Base-by-base conservation (phyloP, 2,888 invertebrate species). In the Drosophila longiperda region DNA sequence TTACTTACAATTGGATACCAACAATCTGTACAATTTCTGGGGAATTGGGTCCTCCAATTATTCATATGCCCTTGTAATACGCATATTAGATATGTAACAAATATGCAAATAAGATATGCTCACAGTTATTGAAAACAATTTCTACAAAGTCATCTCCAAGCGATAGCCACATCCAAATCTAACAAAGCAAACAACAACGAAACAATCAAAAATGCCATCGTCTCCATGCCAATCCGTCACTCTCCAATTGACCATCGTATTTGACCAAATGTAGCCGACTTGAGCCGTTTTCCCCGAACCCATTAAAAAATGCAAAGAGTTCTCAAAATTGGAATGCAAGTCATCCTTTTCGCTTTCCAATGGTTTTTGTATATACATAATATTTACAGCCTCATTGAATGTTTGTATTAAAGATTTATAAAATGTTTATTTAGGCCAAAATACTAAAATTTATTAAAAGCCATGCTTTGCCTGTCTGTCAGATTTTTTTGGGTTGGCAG, bases 201-300 rank as follows among this genome's bases (percentile, higher is more conserved):
- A 29, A 34, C 34, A 63, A 78, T 60, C 57, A 61, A 50, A 53
- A 58, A 29, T 55, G 48, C 17, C 58, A 71, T 67, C 63, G 65
- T 66, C 66, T 80, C 49, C 34, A 85, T 83, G 78, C 78, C 85
- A 83, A 85, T 83, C 78, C 85, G 65, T 17, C 45, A 33, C 50
- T 67, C 69, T 61, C 67, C 68, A 79, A 79, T 76, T 80, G 85
- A 73, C 65, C 70, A 58, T 67, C 55, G 60, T 66, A n/a, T 55
- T 50, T 55, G 32, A 59, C 34, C 29, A 29, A 29, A 29, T 40
- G 50, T 34, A 57, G 36, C 36, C 48, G 60, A 63, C 34, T 59
- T 54, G 60, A 38, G 57, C 60, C 40, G 49, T 59, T 48, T n/a
- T 23, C 7, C 15, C 20, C 1, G 15, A 23, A 1, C 12, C 20